phyloP scores from a whole-genome alignment of 2,113 vertebrate species.

The Oxygymnocypris stewartii region DNA sequence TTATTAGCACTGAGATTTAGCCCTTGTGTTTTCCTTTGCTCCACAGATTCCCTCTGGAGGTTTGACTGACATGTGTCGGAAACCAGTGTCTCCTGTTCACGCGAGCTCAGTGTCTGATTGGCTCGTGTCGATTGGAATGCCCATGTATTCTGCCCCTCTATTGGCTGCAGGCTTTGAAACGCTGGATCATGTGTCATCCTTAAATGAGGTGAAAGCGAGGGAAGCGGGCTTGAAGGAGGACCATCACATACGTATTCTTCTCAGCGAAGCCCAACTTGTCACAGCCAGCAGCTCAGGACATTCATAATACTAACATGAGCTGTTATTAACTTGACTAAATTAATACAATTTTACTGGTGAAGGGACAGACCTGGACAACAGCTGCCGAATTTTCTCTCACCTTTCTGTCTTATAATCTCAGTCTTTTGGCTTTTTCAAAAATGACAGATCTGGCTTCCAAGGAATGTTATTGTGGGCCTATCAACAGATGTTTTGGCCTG shows the following conservation, averaged over 20 bases:
- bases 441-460: constrained; percentile 60
- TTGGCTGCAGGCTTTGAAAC: constrained; percentile 81
- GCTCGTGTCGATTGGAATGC: constrained; percentile 91
- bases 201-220: constrained; percentile 83
- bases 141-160: constrained; percentile 85
- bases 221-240: constrained; percentile 89
- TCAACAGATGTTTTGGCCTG: constrained; percentile 46
- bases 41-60: constrained; percentile 92
- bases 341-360: neutral
- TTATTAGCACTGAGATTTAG: neutral
- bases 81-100: constrained; percentile 80
- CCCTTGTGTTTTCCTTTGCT: neutral
- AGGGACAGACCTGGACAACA: constrained; percentile 6
- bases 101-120: constrained; percentile 85
- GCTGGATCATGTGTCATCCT: constrained; percentile 82
- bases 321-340: neutral
- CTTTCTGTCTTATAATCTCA: constrained; percentile 9
- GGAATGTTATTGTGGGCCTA: constrained; percentile 66
- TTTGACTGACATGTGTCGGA: constrained; percentile 90
- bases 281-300: constrained; percentile 60
- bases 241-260: constrained; percentile 84
- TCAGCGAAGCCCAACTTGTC: constrained; percentile 84
- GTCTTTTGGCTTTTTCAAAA: constrained; percentile 67
- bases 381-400: constrained; percentile 3
- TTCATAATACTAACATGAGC: constrained; percentile 55